Percentiles rank a stretch among this genome's conserved stretches.
Evolutionary conservation across 2,888 invertebrate species (phyloP).

Genomic region (Abrostola triplasia): DNA sequence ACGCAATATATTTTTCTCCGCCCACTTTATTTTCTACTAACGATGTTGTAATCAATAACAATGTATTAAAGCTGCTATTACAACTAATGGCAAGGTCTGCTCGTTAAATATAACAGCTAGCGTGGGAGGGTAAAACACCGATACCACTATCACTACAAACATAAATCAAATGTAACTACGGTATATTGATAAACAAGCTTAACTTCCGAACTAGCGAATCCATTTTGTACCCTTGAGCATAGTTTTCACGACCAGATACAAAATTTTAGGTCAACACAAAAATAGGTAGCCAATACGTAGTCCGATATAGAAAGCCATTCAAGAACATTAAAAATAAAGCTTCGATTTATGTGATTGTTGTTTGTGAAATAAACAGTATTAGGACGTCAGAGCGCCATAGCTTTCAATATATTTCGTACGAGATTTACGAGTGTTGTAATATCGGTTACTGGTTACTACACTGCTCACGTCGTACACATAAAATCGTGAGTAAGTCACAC

Average conservation of each 20-base stretch:
- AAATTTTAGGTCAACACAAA: neutral
- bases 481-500: constrained; percentile 49
- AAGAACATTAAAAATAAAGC: constrained; percentile 3
- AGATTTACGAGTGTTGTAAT: constrained; percentile 39
- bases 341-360: constrained; percentile 6
- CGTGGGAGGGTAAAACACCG: constrained; percentile 31
- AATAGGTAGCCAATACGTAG: neutral
- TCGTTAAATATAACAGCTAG: constrained; percentile 33
- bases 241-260: neutral
- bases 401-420: constrained; percentile 35
- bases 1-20: neutral
- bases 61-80: constrained; percentile 26
- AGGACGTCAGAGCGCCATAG: constrained; percentile 15
- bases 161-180: constrained; percentile 28
- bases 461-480: constrained; percentile 49
- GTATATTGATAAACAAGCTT: constrained; percentile 8
- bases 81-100: constrained; percentile 19
- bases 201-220: constrained; percentile 5
- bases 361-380: constrained; percentile 25
- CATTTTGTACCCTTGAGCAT: neutral
- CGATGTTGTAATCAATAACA: constrained; percentile 9
- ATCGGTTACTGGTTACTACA: constrained; percentile 40
- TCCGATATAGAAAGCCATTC: neutral
- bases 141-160: constrained; percentile 14
- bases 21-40: neutral